Percentiles rank a stretch among this genome's conserved stretches.
Evolutionary conservation across 2,797 vertebrate genomes (phyloP).

Genomic region (Anomalospiza imberbis): DNA sequence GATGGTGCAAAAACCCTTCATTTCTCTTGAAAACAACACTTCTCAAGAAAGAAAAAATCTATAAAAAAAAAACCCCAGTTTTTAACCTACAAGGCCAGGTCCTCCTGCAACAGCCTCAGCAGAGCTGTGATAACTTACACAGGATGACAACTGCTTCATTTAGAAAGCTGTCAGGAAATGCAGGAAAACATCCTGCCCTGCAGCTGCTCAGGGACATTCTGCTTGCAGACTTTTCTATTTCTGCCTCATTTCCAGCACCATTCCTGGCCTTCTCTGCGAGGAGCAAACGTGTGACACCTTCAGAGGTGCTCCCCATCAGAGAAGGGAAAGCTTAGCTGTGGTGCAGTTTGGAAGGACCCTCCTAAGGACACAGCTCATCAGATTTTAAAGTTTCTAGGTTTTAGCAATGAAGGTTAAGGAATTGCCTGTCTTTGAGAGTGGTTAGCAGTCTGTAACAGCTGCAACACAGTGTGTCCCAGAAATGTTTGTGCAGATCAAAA

Average conservation of each 20-base stretch:
- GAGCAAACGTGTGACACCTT: rapidly evolving
- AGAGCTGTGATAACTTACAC: neutral
- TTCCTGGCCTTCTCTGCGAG: neutral
- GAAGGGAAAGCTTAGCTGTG: neutral
- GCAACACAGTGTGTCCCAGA: neutral
- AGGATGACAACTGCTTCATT: neutral
- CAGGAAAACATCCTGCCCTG: neutral
- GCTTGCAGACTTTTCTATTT: neutral
- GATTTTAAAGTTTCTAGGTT: neutral
- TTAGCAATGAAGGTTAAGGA: neutral
- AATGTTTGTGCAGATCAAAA: neutral
- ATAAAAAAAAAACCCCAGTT: neutral
- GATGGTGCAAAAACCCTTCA: neutral
- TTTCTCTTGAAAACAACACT: neutral
- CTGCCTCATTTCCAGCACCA: neutral
- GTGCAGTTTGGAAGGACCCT: neutral
- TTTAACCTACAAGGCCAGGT: neutral
- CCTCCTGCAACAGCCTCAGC: neutral
- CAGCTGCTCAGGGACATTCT: neutral
- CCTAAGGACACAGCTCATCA: neutral
- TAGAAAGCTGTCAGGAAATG: neutral
- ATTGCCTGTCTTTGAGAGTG: neutral
- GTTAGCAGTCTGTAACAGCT: neutral
- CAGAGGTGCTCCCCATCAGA: neutral
- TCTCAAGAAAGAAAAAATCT: neutral